phyloP scores from a whole-genome alignment of 2,888 invertebrate genomes.

The Pseudococcus viburni region DNA sequence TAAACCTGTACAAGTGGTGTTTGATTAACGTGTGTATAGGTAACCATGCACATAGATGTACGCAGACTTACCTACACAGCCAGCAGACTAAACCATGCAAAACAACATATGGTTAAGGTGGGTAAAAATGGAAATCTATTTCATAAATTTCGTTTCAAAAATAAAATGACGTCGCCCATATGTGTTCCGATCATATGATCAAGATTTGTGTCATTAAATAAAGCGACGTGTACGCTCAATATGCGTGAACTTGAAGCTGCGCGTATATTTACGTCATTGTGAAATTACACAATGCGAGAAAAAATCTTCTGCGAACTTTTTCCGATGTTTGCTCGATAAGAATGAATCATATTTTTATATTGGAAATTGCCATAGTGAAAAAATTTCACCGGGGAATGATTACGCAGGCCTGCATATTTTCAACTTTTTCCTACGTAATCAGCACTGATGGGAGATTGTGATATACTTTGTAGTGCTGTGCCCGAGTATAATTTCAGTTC shows the following conservation, averaged over 20 bases:
- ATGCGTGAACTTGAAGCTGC: slow-evolving; percentile 2
- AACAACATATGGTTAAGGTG: slow-evolving; percentile 19
- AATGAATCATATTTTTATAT: neutral
- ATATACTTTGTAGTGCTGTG: no score
- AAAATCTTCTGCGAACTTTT: neutral
- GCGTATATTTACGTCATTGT: neutral
- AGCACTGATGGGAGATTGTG: no score
- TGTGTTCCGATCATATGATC: slow-evolving; percentile 12
- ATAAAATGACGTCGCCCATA: slow-evolving; percentile 17
- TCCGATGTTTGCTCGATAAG: neutral
- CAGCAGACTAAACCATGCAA: neutral
- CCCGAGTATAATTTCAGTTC: no score
- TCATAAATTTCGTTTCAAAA: slow-evolving; percentile 34
- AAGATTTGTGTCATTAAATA: slow-evolving; percentile 3
- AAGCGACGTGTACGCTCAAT: neutral
- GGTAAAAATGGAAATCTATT: slow-evolving; percentile 48
- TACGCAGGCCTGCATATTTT: no score
- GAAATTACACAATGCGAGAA: neutral
- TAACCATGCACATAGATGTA: neutral
- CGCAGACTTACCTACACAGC: neutral
- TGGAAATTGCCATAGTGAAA: neutral
- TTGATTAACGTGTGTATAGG: neutral
- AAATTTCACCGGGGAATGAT: neutral
- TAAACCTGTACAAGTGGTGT: neutral
- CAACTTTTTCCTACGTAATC: no score